phyloP scores from a whole-genome alignment of 2,113 vertebrate species.

The Lophochroa leadbeateri region DNA sequence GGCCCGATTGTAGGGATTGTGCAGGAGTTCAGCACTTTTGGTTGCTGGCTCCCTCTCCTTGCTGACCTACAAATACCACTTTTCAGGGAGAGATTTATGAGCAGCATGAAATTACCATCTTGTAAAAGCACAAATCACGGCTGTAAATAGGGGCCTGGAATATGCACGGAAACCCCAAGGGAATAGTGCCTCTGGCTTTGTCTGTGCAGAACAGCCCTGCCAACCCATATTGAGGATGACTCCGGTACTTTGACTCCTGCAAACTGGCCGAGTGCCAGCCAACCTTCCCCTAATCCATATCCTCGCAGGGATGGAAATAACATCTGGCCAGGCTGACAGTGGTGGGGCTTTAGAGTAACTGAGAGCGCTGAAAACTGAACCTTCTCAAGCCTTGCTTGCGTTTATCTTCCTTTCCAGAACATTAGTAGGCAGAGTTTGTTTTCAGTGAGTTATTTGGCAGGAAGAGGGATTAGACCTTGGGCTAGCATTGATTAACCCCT shows the following conservation, averaged over 20 bases:
- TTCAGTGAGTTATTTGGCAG: constrained; percentile 39
- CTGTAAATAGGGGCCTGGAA: constrained; percentile 56
- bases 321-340: neutral
- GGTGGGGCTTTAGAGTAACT: neutral
- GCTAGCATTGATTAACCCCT: constrained; percentile 67
- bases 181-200: neutral
- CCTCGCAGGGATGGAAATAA: constrained; percentile 23
- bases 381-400: constrained; percentile 5
- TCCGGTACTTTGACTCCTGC: neutral
- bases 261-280: neutral
- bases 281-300: neutral
- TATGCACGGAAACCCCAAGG: neutral
- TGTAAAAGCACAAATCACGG: neutral
- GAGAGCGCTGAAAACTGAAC: neutral
- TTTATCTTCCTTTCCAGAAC: constrained; percentile 35
- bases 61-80: constrained; percentile 21
- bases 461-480: constrained; percentile 22
- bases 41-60: constrained; percentile 10
- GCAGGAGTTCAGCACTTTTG: constrained; percentile 28
- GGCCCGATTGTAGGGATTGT: neutral
- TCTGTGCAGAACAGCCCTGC: neutral
- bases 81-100: constrained; percentile 22
- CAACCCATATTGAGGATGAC: neutral
- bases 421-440: constrained; percentile 34
- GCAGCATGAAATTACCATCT: constrained; percentile 13